A percentile compares a stretch with the other conserved stretches of the same genome.
Conservation (phyloP, 2,113 vertebrate genomes). For the Penelope pileata region DNA sequence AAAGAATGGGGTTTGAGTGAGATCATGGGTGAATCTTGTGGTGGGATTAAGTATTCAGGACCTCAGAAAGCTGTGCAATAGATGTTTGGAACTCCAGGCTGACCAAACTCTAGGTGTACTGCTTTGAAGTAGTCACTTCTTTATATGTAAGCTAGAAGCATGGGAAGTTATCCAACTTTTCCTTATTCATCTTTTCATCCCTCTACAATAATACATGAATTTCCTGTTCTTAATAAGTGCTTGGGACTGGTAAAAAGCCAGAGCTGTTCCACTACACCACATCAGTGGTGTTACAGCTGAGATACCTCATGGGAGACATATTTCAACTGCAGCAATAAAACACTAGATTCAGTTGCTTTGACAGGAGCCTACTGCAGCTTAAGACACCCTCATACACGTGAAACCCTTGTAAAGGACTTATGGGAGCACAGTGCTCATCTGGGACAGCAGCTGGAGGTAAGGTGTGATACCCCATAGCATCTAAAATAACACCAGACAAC, state of each 20-base stretch:
- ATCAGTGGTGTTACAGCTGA: background rate
- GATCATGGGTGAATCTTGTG: background rate
- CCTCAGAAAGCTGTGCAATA: background rate
- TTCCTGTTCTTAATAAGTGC: background rate
- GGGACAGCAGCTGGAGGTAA: background rate
- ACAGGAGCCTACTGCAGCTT: background rate
- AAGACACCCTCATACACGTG: background rate
- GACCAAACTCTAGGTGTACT: background rate
- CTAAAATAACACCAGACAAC: background rate
- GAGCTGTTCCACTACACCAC: background rate
- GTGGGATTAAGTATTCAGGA: background rate
- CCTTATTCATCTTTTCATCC: background rate
- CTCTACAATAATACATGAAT: background rate
- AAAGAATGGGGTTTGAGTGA: background rate
- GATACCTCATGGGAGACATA: background rate
- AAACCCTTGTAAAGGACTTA: background rate
- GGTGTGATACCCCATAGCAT: background rate
- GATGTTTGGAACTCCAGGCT: background rate
- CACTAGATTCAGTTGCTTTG: background rate
- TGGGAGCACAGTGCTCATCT: background rate
- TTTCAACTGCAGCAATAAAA: background rate
- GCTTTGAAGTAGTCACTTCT: background rate
- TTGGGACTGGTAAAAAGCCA: background rate
- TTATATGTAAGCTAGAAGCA: background rate
- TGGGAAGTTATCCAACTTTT: background rate